Evolutionary conservation across 1,140 invertebrate genomes (phyloP).

Genomic region (Bemisia tabaci): DNA sequence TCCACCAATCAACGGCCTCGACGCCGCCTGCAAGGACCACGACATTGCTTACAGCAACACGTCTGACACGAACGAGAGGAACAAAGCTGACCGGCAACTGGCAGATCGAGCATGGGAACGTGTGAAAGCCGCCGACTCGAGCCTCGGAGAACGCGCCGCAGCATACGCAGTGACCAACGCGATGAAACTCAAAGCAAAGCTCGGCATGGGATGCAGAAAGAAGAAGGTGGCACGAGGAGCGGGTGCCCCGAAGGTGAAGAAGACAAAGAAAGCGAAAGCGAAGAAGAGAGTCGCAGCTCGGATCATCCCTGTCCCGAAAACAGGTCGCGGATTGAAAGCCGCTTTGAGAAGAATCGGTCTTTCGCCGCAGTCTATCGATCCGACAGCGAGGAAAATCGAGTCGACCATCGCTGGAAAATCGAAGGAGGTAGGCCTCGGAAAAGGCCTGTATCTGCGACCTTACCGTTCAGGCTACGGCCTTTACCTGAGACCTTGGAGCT

Average conservation of each 20-base stretch:
- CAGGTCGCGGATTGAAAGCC: neutral
- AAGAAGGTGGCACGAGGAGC: neutral
- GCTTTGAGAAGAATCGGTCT: slow-evolving; percentile 1
- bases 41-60: slow-evolving; percentile 31
- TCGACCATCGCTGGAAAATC: neutral
- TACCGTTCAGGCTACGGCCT: neutral
- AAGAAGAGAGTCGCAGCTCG: neutral
- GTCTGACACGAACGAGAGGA: slow-evolving; percentile 21
- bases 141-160: slow-evolving; percentile 26
- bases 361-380: neutral
- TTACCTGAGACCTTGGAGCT: neutral
- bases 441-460: neutral
- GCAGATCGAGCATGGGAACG: slow-evolving; percentile 28
- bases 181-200: slow-evolving; percentile 27
- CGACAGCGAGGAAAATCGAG: neutral
- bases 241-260: neutral
- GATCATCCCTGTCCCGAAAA: neutral
- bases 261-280: neutral
- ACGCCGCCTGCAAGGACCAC: slow-evolving; percentile 32
- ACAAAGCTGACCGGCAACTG: slow-evolving; percentile 30
- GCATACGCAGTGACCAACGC: slow-evolving; percentile 23
- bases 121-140: slow-evolving; percentile 28
- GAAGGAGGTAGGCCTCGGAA: neutral
- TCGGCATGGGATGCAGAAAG: slow-evolving; percentile 8
- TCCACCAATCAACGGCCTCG: slow-evolving; percentile 31